These are phyloP conservation scores for Litoditis marina DNA, from an alignment of 2,888 invertebrate species.

Conservation along the genomic window DNA sequence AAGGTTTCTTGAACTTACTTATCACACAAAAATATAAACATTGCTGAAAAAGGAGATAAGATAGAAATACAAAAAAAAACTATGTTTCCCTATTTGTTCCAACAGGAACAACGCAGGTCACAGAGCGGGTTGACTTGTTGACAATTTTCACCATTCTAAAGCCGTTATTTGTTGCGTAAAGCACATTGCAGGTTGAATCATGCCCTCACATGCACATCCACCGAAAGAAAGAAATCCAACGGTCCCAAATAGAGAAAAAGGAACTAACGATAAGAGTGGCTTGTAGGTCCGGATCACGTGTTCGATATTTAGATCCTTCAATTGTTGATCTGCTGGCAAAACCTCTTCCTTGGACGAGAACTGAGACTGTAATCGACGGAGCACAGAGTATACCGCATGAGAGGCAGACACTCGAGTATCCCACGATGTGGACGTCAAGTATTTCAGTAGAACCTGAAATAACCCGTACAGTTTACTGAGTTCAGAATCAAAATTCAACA, in stretches of 20 bases:
- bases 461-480: too few species aligned
- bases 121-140: too few species aligned
- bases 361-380: conserved; percentile 16
- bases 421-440: conserved; percentile 44
- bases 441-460: conserved; percentile 31
- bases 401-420: conserved; percentile 53
- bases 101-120: too few species aligned
- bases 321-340: conserved; percentile 5
- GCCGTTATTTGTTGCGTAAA: too few species aligned
- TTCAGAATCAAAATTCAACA: too few species aligned
- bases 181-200: too few species aligned
- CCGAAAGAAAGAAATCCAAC: not conserved
- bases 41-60: too few species aligned
- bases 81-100: too few species aligned
- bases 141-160: too few species aligned
- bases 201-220: too few species aligned
- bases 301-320: conserved; percentile 21
- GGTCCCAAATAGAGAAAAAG: not conserved
- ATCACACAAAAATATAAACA: too few species aligned
- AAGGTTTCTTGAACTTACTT: too few species aligned
- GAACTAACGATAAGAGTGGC: conserved; percentile 25
- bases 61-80: conserved; percentile 1
- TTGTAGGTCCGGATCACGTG: conserved; percentile 23
- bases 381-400: conserved; percentile 42
- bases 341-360: not conserved